Conservation (phyloP, 1,140 invertebrate species). For the Eumaeus atala region DNA sequence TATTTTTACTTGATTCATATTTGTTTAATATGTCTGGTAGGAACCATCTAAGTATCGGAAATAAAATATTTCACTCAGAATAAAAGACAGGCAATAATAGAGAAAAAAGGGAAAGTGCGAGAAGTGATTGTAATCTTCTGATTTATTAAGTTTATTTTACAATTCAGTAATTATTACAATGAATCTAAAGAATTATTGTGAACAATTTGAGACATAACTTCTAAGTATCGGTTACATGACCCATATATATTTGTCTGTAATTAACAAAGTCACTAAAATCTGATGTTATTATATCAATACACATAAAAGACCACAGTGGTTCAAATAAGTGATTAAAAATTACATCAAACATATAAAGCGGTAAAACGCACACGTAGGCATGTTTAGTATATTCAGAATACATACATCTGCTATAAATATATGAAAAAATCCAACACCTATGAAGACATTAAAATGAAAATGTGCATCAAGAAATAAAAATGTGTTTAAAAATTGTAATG, state of each 20-base stretch:
- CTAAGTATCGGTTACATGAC: too few relatives aligned
- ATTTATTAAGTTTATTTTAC: too few relatives aligned
- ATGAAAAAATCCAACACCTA: conserved; percentile 21
- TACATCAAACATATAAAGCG: conserved; percentile 5
- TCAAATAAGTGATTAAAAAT: background rate
- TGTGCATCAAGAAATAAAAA: conserved; percentile 6
- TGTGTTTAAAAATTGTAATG: background rate
- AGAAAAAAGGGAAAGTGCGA: too few relatives aligned
- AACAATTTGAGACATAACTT: too few relatives aligned
- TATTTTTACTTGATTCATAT: too few relatives aligned
- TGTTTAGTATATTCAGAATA: background rate
- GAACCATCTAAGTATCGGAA: too few relatives aligned
- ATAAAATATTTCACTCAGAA: too few relatives aligned
- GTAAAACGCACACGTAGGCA: background rate
- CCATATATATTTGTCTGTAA: background rate
- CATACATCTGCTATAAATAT: background rate
- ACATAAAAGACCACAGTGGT: background rate
- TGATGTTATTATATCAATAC: conserved; percentile 1
- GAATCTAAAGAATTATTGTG: too few relatives aligned
- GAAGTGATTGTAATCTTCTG: too few relatives aligned
- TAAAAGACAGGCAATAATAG: too few relatives aligned
- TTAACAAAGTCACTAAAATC: background rate
- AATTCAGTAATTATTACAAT: too few relatives aligned
- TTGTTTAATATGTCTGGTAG: too few relatives aligned
- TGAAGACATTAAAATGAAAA: conserved; percentile 18